Base-by-base conservation (phyloP, 2,888 invertebrate genomes). In the Polydesmus complanatus region DNA sequence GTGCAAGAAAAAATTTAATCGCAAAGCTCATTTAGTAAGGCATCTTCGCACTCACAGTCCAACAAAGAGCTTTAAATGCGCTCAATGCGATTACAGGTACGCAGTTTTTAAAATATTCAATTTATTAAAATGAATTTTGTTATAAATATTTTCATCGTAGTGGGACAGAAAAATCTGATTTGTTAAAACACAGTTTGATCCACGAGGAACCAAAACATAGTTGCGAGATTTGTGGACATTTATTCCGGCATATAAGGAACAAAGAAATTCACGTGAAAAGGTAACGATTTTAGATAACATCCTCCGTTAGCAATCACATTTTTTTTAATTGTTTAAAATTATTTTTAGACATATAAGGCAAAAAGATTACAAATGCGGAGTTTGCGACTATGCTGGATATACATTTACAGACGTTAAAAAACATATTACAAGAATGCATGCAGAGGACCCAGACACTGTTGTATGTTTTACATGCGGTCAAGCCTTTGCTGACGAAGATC, bases 381-480 rank as follows among this genome's bases (percentile, higher is more conserved):
- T 73, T 0, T 75, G 75, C 67, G 73, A 73, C 59, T 74, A 73
- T 68, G 74, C 70, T 62, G 75, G 75, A 22, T 75, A 75, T 65
- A 75, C 75, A 1, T 75, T 73, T 66, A 75, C 75, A 1, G 75
- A 75, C 66, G 74, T 75, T 58, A 65, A 74, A 52, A 75, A 75
- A 66, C 75, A 75, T 66, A 75, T 75, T 21, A 74, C 75, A 62
- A 66, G 74, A 14, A 72, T 72, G 64, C 75, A 75, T 63, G 5
- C 37, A 37, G 65, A 71, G 1, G 72, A 72, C 62, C 64, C 68
- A 49, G 71, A 70, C 58, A 68, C 69, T 5, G 60, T 69, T 18
- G 67, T 69, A 64, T 73, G 73, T 68, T 68, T 70, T 60, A 70
- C 68, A 60, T 73, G 73, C 67, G 70, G 70, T 1, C 63, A 68